Conservation (phyloP, 2,113 vertebrate genomes). For the Halichoerus grypus region DNA sequence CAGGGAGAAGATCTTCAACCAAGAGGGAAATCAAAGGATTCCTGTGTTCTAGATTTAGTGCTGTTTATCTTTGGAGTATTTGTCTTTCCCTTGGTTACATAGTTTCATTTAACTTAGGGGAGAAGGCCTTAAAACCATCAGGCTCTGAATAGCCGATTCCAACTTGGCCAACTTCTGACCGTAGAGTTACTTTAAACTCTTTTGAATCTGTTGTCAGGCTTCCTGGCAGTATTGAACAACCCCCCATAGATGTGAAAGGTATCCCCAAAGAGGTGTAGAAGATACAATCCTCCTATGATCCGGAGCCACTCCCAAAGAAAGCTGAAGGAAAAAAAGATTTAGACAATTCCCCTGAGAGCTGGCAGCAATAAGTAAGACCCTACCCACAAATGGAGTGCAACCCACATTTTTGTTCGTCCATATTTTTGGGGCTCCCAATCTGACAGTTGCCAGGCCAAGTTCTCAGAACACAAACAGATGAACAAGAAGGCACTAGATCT, state of each 20-base stretch:
- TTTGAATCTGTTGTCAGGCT: not conserved
- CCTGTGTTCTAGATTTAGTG: not conserved
- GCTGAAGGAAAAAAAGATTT: not conserved
- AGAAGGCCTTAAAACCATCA: not conserved
- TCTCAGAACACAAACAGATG: not conserved
- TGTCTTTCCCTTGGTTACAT: not conserved
- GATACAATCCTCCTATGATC: not conserved
- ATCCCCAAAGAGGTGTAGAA: not conserved
- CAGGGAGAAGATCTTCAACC: not conserved
- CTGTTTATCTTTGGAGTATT: not conserved
- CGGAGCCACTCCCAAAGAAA: not conserved
- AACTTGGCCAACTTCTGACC: not conserved
- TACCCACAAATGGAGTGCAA: not conserved
- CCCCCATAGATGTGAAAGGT: not conserved
- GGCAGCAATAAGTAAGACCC: not conserved
- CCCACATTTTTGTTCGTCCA: not conserved
- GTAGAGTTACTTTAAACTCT: not conserved
- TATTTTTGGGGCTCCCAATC: not conserved
- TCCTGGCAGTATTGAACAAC: not conserved
- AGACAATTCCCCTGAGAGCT: not conserved
- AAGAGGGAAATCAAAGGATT: not conserved
- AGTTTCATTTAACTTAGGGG: not conserved
- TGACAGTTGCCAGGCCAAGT: not conserved
- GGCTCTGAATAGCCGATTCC: not conserved
- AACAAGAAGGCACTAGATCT: not conserved